Conservation (phyloP, 2,113 vertebrate species). For the Microcebus griseorufus region DNA sequence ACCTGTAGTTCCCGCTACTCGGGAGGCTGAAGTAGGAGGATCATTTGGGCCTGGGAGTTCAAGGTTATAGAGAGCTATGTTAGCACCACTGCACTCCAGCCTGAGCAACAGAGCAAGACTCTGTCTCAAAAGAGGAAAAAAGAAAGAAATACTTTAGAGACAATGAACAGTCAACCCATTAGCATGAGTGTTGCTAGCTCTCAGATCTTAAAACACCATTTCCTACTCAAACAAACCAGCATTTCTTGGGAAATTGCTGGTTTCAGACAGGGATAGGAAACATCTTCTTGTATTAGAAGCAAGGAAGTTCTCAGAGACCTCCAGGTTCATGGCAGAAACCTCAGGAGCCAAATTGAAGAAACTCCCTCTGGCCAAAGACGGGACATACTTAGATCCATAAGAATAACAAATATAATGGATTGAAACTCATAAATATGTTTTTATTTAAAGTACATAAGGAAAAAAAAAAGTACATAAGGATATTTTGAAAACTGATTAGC, state of each 20-base stretch:
- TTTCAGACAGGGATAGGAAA: background rate
- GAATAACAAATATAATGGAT: background rate
- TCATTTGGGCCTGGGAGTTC: no score
- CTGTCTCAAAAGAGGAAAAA: no score
- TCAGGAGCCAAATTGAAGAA: background rate
- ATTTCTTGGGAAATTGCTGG: background rate
- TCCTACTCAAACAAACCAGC: background rate
- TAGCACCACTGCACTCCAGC: no score
- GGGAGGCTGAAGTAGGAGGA: no score
- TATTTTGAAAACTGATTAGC: no score
- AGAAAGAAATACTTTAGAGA: background rate
- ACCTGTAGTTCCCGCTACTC: no score
- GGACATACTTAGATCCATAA: background rate
- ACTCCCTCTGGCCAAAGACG: background rate
- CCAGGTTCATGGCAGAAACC: background rate
- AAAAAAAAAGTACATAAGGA: background rate
- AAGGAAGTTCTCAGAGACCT: background rate
- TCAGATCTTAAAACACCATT: background rate
- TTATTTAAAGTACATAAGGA: background rate
- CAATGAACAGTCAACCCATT: background rate
- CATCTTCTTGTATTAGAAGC: background rate
- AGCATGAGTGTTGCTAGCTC: background rate
- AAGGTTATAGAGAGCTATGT: no score
- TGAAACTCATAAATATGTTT: background rate
- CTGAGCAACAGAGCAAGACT: no score